Percentiles rank a stretch among this genome's conserved stretches.
Conservation (phyloP, 2,888 invertebrate genomes). For the Lycocerus yunnanus region DNA sequence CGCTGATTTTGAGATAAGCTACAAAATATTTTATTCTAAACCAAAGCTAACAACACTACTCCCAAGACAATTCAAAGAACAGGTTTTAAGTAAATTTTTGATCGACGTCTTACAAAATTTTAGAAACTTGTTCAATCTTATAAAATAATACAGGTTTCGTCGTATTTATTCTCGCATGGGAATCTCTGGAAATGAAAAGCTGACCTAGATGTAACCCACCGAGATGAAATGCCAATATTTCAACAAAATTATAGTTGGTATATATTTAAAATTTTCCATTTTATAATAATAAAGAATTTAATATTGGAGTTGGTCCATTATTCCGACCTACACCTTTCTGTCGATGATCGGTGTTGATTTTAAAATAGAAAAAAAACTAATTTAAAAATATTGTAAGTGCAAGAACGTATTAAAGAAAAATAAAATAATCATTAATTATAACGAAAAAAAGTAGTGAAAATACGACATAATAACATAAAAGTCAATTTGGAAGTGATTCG, state of each 20-base stretch:
- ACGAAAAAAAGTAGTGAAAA: not conserved
- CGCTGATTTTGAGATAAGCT: too few relatives aligned
- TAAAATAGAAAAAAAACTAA: not conserved
- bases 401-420: slow-evolving; percentile 7
- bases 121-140: not conserved
- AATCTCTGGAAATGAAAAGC: not conserved
- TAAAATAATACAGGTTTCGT: not conserved
- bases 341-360: not conserved
- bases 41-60: not conserved
- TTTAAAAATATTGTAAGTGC: slow-evolving; percentile 1
- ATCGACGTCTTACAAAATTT: not conserved
- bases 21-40: not conserved
- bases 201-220: not conserved
- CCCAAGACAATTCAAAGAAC: not conserved
- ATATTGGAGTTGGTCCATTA: too few relatives aligned
- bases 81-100: not conserved
- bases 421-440: not conserved
- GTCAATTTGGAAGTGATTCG: slow-evolving; percentile 33
- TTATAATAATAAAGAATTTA: too few relatives aligned
- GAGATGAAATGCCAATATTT: not conserved
- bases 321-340: not conserved
- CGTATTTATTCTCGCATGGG: not conserved
- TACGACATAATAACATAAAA: slow-evolving; percentile 19
- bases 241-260: not conserved
- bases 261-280: not conserved